Base-by-base conservation (phyloP, 2,113 vertebrate species). In the Aegotheles bennettii region DNA sequence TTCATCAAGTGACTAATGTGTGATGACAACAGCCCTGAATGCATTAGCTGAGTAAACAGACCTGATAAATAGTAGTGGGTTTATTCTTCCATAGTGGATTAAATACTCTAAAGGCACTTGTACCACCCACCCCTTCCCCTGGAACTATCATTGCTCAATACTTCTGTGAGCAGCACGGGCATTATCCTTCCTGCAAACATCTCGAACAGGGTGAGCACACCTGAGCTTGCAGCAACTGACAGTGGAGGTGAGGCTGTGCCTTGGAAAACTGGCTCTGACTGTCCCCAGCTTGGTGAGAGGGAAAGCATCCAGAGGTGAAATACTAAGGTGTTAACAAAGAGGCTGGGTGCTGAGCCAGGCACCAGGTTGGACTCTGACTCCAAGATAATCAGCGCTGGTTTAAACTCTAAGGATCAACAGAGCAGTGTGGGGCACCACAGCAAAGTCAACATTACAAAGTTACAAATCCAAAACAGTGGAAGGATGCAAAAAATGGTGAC, bases 311-410 rank as follows among this genome's bases (percentile, higher is more conserved):
- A 0, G 3, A 5, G 1, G 12, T 26, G 67, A 60, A 51, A 36
- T 6, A 21, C 48, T 42, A 45, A 42, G 57, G 21, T 6, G 4
- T 16, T 1, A 0, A n/a, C 12, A 43, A 54, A 1, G 2, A 74
- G 45, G 16, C 54, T 83, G 53, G 21, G 42, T 18, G 36, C 25
- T 18, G 16, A 91, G 29, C 11, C 35, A 40, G 18, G n/a, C 31
- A 2, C 24, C n/a, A 25, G 53, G 16, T 18, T 92, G 71, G 57
- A 83, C 79, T 95, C 35, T 48, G 68, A 31, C 14, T 71, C 40
- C 53, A 31, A 31, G 43, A 56, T 43, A 67, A 68, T 33, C 36
- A 68, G 24, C 1, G 2, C 14, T 73, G 83, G 33, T 76, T 88
- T 83, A 43, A 82, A 76, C 48, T 79, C 17, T 43, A 63, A 48